These are phyloP conservation scores for Platycercus adscitus DNA, from an alignment of 2,113 vertebrate genomes.

Conservation along the genomic window DNA sequence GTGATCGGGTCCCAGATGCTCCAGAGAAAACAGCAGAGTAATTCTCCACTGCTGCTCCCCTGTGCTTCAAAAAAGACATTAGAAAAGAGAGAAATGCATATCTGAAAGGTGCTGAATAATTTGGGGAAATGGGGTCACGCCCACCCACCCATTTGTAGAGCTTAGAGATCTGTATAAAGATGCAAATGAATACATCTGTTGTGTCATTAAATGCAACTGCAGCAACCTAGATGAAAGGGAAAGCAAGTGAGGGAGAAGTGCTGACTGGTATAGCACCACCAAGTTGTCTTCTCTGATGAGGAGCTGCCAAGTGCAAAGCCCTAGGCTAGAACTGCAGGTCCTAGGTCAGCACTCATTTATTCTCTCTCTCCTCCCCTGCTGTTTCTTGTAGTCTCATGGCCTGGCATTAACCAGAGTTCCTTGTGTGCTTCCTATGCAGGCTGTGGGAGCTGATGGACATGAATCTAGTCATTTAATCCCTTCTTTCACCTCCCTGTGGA, in stretches of 20 bases:
- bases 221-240: slow-evolving; percentile 66
- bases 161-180: slow-evolving; percentile 65
- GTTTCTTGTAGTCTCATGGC: neutral
- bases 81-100: slow-evolving; percentile 28
- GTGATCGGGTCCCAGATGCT: neutral
- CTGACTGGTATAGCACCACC: slow-evolving; percentile 50
- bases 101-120: slow-evolving; percentile 67
- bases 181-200: slow-evolving; percentile 72
- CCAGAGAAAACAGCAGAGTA: neutral
- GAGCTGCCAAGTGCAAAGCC: slow-evolving; percentile 34
- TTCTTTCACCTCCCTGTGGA: neutral
- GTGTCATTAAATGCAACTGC: slow-evolving; percentile 66
- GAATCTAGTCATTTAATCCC: neutral
- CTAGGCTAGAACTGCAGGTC: neutral
- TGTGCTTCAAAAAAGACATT: slow-evolving; percentile 28
- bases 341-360: neutral
- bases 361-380: neutral
- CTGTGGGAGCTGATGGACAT: neutral
- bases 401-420: neutral
- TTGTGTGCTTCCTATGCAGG: neutral
- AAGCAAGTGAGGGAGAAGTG: slow-evolving; percentile 42
- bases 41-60: slow-evolving; percentile 4
- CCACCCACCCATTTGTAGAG: slow-evolving; percentile 64
- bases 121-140: slow-evolving; percentile 58
- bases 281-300: slow-evolving; percentile 40